A percentile compares a stretch with the other conserved stretches of the same genome.
These are phyloP conservation scores for Zapus hudsonius DNA, from an alignment of 2,113 vertebrate species.

Conservation along the genomic window DNA sequence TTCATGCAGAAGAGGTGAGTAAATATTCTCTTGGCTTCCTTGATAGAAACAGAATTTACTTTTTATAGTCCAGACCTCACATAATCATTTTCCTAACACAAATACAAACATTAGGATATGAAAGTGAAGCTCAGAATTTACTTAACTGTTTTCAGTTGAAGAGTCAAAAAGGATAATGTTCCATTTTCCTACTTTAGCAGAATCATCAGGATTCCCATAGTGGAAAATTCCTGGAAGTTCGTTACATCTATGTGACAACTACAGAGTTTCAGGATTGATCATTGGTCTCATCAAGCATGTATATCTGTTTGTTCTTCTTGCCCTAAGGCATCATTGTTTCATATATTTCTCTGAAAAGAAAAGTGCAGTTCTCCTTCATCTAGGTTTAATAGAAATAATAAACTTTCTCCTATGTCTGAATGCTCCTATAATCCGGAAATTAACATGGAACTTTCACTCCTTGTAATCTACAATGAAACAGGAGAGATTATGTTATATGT, in stretches of 20 bases:
- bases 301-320: neutral
- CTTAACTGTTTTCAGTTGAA: neutral
- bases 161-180: neutral
- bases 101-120: neutral
- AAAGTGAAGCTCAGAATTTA: neutral
- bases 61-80: neutral
- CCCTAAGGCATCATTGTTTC: neutral
- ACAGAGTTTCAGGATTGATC: neutral
- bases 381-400: neutral
- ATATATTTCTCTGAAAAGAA: neutral
- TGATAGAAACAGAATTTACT: neutral
- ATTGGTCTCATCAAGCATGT: neutral
- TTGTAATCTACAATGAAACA: neutral
- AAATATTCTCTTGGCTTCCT: neutral
- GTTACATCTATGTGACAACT: too few relatives aligned
- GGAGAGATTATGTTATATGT: neutral
- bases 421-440: neutral
- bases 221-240: neutral
- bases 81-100: neutral
- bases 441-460: neutral
- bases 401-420: neutral
- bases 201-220: neutral
- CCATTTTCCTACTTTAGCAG: neutral
- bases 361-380: neutral
- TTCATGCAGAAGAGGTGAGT: conserved; percentile 96